Percentiles rank a stretch among this genome's conserved stretches.
Conservation (phyloP, 2,888 invertebrate species). For the Bursaphelenchus okinawaensis region DNA sequence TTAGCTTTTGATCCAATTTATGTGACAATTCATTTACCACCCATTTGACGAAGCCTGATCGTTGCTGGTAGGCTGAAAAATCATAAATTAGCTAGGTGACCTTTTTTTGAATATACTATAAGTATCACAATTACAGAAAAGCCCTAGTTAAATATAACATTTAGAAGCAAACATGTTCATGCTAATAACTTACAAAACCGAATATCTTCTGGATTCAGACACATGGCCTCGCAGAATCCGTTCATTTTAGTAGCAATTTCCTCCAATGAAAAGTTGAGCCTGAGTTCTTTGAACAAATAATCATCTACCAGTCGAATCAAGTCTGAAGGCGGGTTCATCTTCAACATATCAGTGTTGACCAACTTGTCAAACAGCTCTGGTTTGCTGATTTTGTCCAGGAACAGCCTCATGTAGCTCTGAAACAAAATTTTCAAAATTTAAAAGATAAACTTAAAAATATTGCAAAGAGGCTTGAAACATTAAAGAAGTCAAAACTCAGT, state of each 20-base stretch:
- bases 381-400: conserved; percentile 1
- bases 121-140: no score
- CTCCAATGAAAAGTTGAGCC: conserved; percentile 13
- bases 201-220: conserved; percentile 1
- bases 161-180: neutral
- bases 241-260: conserved; percentile 7
- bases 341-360: conserved; percentile 7
- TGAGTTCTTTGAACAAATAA: conserved; percentile 16
- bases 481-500: no score
- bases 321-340: conserved; percentile 17
- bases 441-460: neutral
- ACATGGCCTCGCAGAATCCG: conserved; percentile 9
- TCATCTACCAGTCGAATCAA: conserved; percentile 16
- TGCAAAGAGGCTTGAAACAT: neutral
- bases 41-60: conserved; percentile 1
- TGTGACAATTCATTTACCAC: neutral
- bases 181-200: conserved; percentile 4
- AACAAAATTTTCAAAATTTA: neutral
- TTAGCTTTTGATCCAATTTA: conserved; percentile 4
- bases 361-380: conserved; percentile 9
- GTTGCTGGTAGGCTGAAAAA: neutral
- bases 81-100: neutral
- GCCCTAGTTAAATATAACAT: neutral
- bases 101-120: no score
- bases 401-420: conserved; percentile 4